Evolutionary conservation across 2,888 invertebrate genomes (phyloP).

Genomic region (Ochropacha duplaris): DNA sequence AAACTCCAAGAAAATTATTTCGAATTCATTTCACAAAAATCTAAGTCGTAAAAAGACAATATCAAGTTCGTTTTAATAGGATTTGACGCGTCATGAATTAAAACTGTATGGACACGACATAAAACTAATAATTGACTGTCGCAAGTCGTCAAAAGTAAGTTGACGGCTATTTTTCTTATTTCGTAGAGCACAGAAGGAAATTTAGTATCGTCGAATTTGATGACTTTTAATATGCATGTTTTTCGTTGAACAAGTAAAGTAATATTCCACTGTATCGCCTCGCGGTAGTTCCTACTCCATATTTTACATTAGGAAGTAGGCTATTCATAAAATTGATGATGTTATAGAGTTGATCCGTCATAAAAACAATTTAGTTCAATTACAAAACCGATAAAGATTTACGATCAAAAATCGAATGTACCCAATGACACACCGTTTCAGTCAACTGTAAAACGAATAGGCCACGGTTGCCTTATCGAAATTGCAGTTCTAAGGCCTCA

Average conservation of each 20-base stretch:
- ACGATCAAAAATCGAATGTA: not conserved
- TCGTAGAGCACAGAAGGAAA: not conserved
- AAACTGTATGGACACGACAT: not conserved
- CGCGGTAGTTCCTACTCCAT: too few relatives aligned
- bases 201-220: too few relatives aligned
- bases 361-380: too few relatives aligned
- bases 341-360: too few relatives aligned
- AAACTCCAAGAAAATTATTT: not conserved
- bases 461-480: conserved; percentile 31
- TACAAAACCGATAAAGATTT: not conserved
- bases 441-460: conserved; percentile 36
- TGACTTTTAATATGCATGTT: too few relatives aligned
- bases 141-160: not conserved
- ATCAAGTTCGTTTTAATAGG: not conserved
- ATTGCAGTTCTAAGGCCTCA: conserved; percentile 20
- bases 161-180: not conserved
- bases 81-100: not conserved
- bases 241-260: too few relatives aligned
- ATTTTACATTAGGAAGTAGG: too few relatives aligned
- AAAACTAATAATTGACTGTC: not conserved
- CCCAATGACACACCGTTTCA: conserved; percentile 4
- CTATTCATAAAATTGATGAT: too few relatives aligned
- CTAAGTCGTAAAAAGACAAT: not conserved
- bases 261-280: too few relatives aligned
- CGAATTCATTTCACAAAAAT: conserved; percentile 8